Evolutionary conservation across 2,888 invertebrate species (phyloP).

Genomic region (Lochmaea crataegi): DNA sequence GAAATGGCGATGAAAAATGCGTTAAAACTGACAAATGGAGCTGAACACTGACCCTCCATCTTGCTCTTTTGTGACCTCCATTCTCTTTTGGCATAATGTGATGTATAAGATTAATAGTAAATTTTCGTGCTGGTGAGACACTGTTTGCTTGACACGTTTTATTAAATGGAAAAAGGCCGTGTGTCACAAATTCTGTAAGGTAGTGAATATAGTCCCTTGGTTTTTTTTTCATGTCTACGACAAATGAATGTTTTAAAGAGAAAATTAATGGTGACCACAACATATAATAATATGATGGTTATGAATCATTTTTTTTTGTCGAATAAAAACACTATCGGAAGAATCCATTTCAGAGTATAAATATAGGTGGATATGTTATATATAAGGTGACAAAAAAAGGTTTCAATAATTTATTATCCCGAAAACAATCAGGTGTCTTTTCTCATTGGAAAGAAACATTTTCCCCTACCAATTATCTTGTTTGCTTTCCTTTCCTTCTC

Average conservation of each 20-base stretch:
- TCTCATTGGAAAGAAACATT: too few relatives aligned
- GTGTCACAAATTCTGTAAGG: slow-evolving; percentile 35
- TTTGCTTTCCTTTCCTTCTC: too few relatives aligned
- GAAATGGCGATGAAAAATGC: slow-evolving; percentile 41
- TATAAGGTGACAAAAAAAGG: too few relatives aligned
- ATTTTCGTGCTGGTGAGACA: slow-evolving; percentile 47
- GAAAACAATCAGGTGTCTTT: too few relatives aligned
- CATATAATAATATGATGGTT: too few relatives aligned
- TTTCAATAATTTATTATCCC: too few relatives aligned
- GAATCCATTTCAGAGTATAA: too few relatives aligned
- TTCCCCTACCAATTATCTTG: too few relatives aligned
- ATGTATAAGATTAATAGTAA: slow-evolving; percentile 49
- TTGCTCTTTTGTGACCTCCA: slow-evolving; percentile 36
- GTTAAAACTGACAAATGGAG: slow-evolving; percentile 41
- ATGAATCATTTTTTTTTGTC: too few relatives aligned
- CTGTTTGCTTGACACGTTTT: slow-evolving; percentile 43
- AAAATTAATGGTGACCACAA: slow-evolving; percentile 16
- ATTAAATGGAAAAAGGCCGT: slow-evolving; percentile 42
- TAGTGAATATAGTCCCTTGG: slow-evolving; percentile 33
- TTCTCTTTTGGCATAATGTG: slow-evolving; percentile 43
- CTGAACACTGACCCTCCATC: slow-evolving; percentile 40
- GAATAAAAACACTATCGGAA: too few relatives aligned
- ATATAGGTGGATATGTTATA: too few relatives aligned
- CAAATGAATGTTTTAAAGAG: slow-evolving; percentile 22
- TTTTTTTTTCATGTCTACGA: slow-evolving; percentile 9